Conservation (phyloP, 2,113 vertebrate species). For the Chaenogobius annularis region DNA sequence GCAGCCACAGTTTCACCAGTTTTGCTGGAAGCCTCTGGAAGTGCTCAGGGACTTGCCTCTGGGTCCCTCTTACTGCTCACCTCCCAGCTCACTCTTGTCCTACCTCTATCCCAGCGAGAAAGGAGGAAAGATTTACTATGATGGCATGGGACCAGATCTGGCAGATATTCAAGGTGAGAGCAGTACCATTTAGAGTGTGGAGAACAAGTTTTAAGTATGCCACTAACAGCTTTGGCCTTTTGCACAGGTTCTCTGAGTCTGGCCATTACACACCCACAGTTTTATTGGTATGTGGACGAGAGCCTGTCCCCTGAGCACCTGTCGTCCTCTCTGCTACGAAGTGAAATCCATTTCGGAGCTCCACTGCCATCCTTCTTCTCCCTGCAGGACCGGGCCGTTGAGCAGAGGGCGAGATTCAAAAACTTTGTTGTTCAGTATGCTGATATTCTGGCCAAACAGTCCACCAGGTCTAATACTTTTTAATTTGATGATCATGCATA, state of each 20-base stretch:
- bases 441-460: slow-evolving; percentile 89
- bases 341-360: slow-evolving; percentile 93
- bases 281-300: slow-evolving; percentile 98
- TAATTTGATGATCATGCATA: not conserved
- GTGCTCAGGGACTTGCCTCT: slow-evolving; percentile 89
- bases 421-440: slow-evolving; percentile 92
- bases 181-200: not conserved
- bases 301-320: slow-evolving; percentile 85
- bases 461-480: slow-evolving; percentile 81
- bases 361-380: slow-evolving; percentile 91
- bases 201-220: not conserved
- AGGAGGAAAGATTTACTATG: slow-evolving; percentile 94
- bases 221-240: slow-evolving; percentile 12
- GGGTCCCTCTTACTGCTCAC: slow-evolving; percentile 91
- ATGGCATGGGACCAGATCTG: slow-evolving; percentile 94
- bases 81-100: slow-evolving; percentile 91
- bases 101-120: slow-evolving; percentile 95
- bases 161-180: slow-evolving; percentile 91
- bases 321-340: slow-evolving; percentile 90
- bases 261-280: slow-evolving; percentile 96
- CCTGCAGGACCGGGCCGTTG: slow-evolving; percentile 88
- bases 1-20: slow-evolving; percentile 90
- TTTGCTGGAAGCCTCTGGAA: slow-evolving; percentile 97
- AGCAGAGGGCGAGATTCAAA: slow-evolving; percentile 90
- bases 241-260: slow-evolving; percentile 87